Evolutionary conservation across 2,113 vertebrate genomes (phyloP), one percentile per base, ranked within the genome.

Genomic region (Galemys pyrenaicus): DNA sequence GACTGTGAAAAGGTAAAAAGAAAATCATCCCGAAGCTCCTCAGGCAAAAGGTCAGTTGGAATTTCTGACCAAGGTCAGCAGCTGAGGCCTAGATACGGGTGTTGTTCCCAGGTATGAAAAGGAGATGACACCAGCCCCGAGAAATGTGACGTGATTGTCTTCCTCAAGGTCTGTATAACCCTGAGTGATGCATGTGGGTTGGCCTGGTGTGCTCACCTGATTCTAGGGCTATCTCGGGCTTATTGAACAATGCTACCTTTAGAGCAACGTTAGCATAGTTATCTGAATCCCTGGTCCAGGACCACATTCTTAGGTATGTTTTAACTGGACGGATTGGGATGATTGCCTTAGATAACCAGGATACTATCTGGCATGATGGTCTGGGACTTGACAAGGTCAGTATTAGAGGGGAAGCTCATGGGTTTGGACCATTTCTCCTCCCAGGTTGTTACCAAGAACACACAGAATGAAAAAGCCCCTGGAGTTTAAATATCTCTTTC

Each of bases 181-280:
- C 81, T 97, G 91, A 97, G 89, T 95, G 96, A 96, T 96, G 87
- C 96, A 74, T 80, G n/a, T 51, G 92, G 95, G 96, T 93, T 98
- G 97, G 95, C 91, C 17, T 87, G 95, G 94, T 82, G 92, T 46
- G 75, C 95, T 95, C 84, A 94, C 92, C 92, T 95, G 95, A 97
- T 97, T 98, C 97, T 96, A 96, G 95, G 77, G 95, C 89, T 98
- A 93, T 92, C 87, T 92, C 86, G 84, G 96, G 95, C 96, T 98
- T 97, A 97, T 97, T 98, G 97, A 97, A 98, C 97, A 97, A 97
- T 96, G 94, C 96, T 97, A 96, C 97, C 89, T 98, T 98, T 95
- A 96, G 97, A 97, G 95, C 96, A 89, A 93, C 70, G 96, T 93
- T 96, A 98, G 86, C 94, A 97, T 2, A 93, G 78, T 98, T 98